Evolutionary conservation across 2,888 invertebrate species (phyloP).

Genomic region (Lasioglossum morio): DNA sequence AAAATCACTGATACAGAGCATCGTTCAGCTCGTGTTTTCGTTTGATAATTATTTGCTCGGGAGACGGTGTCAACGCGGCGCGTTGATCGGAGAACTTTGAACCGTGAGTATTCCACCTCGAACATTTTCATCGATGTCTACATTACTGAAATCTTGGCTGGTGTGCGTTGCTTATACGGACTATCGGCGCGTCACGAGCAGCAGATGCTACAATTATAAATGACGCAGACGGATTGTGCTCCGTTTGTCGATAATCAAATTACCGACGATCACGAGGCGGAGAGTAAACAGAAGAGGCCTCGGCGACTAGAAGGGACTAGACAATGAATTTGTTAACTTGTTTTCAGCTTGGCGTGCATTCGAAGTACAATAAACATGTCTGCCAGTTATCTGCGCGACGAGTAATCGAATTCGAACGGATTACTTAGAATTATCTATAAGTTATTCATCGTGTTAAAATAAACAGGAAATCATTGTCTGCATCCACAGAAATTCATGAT

Average conservation of each 20-base stretch:
- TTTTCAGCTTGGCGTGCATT: neutral
- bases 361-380: constrained; percentile 8
- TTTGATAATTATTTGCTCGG: constrained; percentile 6
- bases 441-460: neutral
- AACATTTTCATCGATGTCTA: neutral
- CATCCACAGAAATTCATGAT: neutral
- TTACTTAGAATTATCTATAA: neutral
- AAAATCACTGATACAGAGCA: neutral
- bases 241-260: constrained; percentile 26
- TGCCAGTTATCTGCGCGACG: neutral
- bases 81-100: constrained; percentile 45
- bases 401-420: neutral
- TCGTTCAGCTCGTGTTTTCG: neutral
- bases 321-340: neutral
- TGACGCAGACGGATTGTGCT: constrained; percentile 35
- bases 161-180: neutral
- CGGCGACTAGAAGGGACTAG: neutral
- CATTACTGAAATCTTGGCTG: constrained; percentile 26
- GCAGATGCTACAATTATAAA: constrained; percentile 51
- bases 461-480: neutral
- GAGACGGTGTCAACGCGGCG: neutral
- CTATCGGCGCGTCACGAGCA: constrained; percentile 23
- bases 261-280: neutral
- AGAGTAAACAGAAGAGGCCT: neutral
- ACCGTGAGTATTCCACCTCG: constrained; percentile 29